These are phyloP conservation scores for Neomonachus schauinslandi DNA, from an alignment of 2,113 vertebrate genomes.

Conservation along the genomic window DNA sequence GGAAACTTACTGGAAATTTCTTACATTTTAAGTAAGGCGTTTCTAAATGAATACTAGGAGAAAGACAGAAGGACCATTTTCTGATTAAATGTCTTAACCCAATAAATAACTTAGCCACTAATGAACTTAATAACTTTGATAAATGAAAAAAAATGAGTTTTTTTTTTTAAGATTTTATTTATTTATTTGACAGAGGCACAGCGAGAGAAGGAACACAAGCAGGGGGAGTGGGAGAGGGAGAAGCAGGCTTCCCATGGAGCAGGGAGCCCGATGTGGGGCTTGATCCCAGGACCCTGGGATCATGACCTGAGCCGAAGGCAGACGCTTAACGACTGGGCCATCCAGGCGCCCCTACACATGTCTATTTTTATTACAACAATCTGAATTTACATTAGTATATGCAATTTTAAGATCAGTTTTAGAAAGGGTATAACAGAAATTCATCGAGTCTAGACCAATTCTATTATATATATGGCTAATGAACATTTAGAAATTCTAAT, in stretches of 20 bases:
- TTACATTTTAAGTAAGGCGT: constrained; percentile 61
- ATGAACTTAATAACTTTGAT: background rate
- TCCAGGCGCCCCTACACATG: background rate
- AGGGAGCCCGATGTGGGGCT: no score
- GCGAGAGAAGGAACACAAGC: no score
- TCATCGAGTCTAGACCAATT: background rate
- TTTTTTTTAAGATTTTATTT: background rate
- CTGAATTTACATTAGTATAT: background rate
- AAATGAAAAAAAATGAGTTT: background rate
- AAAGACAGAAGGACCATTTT: background rate
- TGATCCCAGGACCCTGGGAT: no score
- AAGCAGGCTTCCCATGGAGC: no score
- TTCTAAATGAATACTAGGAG: constrained; percentile 35
- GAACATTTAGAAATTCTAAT: background rate
- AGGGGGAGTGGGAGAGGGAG: no score
- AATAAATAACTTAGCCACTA: background rate
- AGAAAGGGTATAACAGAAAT: background rate
- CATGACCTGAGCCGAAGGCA: no score
- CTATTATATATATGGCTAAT: background rate
- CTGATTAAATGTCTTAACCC: background rate
- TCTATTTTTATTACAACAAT: background rate
- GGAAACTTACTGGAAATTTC: constrained; percentile 57
- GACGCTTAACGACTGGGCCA: no score
- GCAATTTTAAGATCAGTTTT: background rate
- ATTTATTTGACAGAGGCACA: no score